Evolutionary conservation across 2,113 vertebrate genomes (phyloP), one percentile per base, ranked within the genome.

Genomic region (Pleuronectes platessa): DNA sequence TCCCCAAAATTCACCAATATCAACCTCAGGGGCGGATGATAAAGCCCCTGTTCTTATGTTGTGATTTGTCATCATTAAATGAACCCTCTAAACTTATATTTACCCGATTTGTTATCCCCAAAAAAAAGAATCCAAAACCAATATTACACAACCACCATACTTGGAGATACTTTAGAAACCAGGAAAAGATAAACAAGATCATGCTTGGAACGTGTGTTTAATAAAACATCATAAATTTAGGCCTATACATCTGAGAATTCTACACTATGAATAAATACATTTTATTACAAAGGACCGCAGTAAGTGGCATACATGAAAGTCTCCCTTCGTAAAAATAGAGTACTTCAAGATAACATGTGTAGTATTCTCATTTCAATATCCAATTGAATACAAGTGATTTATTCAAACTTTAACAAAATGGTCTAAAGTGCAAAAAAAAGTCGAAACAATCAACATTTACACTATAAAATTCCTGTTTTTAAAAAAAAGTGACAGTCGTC

Each of bases 341-440:
- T 85, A 89, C 31, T 31, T 7, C 31, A 31, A 31, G 31, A 31
- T 31, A 31, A 31, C 80, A 90, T 3, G 87, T 84, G 70, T 75
- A 85, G 77, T 86, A 83, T 75, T 85, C 49, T 73, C 90, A 88
- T 85, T 67, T 66, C 47, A 80, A 63, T 76, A 84, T 58, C 81
- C 90, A 86, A 88, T 88, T 81, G 61, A 81, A 82, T 88, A 89
- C 77, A 77, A 84, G 78, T 84, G 66, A 82, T 85, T 84, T 72
- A 86, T 83, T 88, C 31, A 67, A 83, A 86, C 82, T 90, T 85
- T 83, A 88, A 92, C 86, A 91, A 86, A 86, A 83, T 75, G 23
- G 14, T 92, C 89, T 92, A 93, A 94, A 94, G 93, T 94, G 92
- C 93, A 94, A 82, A 93, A 76, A 24, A 88, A 84, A 85, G 83